Base-by-base conservation (phyloP, 2,888 invertebrate genomes). In the Serripes groenlandicus region DNA sequence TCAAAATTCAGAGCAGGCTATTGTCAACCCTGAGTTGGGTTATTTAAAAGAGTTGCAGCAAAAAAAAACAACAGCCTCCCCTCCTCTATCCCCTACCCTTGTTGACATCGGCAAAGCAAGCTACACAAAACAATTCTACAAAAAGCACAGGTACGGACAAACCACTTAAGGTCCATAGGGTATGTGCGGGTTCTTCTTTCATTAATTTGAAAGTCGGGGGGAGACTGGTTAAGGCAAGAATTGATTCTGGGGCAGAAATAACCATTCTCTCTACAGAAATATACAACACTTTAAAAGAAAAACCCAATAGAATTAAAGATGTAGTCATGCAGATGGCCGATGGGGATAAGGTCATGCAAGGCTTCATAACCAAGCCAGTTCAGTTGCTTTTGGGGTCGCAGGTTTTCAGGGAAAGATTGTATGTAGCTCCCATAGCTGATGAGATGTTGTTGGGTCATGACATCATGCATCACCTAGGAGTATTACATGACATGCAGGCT, bases 241-340 rank as follows among this genome's bases (percentile, higher is more conserved):
- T 72, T 30, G 71, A 78, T 42, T 72, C 78, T 7, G 71, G 62
- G 9, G 70, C 52, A 3, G 62, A 78, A 49, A 37, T 78, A 7
- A 71, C 64, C 26, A 72, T 71, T 23, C 26, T 78, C 28, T 72
- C 78, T 2, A 26, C 60, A n/a, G 21, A 37, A 42, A 35, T 78
- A n/a, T 73, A 78, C 37, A 66, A 72, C 28, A 34, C 35, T 26
- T 73, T 78, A n/a, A 56, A 30, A 18, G 37, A 56, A 15, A 72
- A 72, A 35, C 78, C 78, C 11, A 68, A 56, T n/a, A 72, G 37
- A 60, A 32, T 62, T 15, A 56, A 34, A 18, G 58, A 66, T 28
- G 60, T 78, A 11, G 32, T 37, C 35, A 56, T 78, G 72, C 64
- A 78, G 49, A 56, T 78, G 78, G 78, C 72, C 21, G 78, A 60